Evolutionary conservation across 2,113 vertebrate genomes (phyloP).

Genomic region (Accipiter virgatus): DNA sequence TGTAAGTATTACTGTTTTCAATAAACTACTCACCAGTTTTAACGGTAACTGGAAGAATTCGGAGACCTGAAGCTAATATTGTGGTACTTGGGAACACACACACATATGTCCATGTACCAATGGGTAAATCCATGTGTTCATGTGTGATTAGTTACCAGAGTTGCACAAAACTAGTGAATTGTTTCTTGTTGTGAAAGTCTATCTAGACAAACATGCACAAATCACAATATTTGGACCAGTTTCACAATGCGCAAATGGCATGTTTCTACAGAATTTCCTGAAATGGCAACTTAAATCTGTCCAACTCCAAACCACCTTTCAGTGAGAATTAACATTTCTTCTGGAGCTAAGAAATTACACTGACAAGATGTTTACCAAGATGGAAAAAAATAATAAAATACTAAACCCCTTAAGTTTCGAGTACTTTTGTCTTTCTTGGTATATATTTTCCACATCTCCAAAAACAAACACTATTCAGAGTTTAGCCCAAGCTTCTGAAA

Average conservation of each 20-base stretch:
- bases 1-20: not conserved
- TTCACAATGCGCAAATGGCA: not conserved
- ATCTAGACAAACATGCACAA: not conserved
- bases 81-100: not conserved
- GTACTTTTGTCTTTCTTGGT: not conserved
- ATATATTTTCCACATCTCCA: not conserved
- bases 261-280: not conserved
- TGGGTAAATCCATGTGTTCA: not conserved
- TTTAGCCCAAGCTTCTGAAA: not conserved
- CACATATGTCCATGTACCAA: fast-evolving
- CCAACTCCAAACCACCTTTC: not conserved
- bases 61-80: not conserved
- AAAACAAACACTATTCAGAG: not conserved
- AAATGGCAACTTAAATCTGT: not conserved
- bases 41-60: not conserved
- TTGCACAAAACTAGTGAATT: not conserved
- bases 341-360: not conserved
- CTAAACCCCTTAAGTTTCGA: not conserved
- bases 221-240: not conserved
- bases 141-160: not conserved
- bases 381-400: not conserved
- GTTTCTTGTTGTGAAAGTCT: not conserved
- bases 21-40: not conserved
- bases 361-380: not conserved
- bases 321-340: not conserved